Base-by-base conservation (phyloP, 2,113 vertebrate genomes). In the Morone saxatilis region DNA sequence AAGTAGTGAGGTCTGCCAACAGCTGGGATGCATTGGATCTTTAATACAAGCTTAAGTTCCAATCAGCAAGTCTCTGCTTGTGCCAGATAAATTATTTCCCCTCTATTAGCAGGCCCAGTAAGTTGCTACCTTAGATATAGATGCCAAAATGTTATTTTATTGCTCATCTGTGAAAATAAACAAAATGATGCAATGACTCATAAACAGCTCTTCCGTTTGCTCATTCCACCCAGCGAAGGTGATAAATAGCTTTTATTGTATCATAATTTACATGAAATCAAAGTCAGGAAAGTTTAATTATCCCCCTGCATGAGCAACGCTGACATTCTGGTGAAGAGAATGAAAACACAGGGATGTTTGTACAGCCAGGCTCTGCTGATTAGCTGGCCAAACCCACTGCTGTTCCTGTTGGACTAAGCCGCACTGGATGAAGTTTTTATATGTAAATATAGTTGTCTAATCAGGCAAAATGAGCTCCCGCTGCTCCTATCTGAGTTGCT, bases 41-140 rank as follows among this genome's bases (percentile, higher is more conserved):
- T 83, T 86, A 81, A 83, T 78, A 71, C 76, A 78, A 76, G 78
- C 61, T 78, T 83, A 71, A 67, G 41, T 62, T 62, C 60, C 60
- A 81, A 81, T 88, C 89, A 81, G 51, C 56, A 11, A 67, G 53
- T 41, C 77, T 54, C 38, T 67, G 38, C 40, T 50, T n/a, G 36
- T 72, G 86, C 86, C 80, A 86, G 83, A 48, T 74, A 57, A 71
- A 70, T 69, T 40, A 63, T 81, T 79, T 54, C 31, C 48, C 66
- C 67, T 66, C 63, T 60, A 81, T 86, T 84, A 86, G 70, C 48
- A 47, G 41, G 10, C 70, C 38, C 6, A 68, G 31, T 71, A 53
- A 47, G 63, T 48, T n/a, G 17, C 61, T 51, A 60, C 50, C 57
- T 85, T 36, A 68, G 20, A 78, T 36, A 57, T 74, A 62, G n/a